Conservation (phyloP, 2,797 vertebrate genomes). For the Crenuchus spilurus region DNA sequence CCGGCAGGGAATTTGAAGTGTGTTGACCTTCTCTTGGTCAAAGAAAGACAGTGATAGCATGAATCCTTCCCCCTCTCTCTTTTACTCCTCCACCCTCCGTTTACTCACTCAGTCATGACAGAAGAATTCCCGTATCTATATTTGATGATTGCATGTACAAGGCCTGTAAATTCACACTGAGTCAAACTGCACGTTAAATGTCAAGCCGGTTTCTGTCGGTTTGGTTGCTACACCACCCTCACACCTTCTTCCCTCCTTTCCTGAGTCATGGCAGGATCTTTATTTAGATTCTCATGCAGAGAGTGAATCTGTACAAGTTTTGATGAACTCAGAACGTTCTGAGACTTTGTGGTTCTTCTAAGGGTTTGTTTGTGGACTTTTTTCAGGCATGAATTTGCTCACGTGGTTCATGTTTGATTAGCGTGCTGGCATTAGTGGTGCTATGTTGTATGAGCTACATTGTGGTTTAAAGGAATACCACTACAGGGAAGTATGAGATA, state of each 20-base stretch:
- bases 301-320: not conserved
- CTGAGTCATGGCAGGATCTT: constrained; percentile 28
- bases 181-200: constrained; percentile 29
- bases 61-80: not conserved
- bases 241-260: constrained; percentile 15
- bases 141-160: constrained; percentile 1
- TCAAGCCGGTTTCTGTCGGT: constrained; percentile 21
- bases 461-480: not conserved
- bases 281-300: constrained; percentile 23
- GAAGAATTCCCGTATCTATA: not conserved
- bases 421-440: not conserved
- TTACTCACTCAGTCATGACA: not conserved
- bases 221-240: not conserved
- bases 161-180: not conserved
- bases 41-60: not conserved
- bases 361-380: not conserved
- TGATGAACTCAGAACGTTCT: not conserved
- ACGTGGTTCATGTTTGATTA: constrained; percentile 1
- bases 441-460: not conserved
- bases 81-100: not conserved
- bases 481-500: constrained; percentile 8
- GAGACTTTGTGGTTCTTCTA: not conserved
- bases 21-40: not conserved
- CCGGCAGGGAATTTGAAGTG: not conserved
- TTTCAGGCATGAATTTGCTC: constrained; percentile 13